Evolutionary conservation across 2,888 invertebrate species (phyloP).

Genomic region (Horisme vitalbata): DNA sequence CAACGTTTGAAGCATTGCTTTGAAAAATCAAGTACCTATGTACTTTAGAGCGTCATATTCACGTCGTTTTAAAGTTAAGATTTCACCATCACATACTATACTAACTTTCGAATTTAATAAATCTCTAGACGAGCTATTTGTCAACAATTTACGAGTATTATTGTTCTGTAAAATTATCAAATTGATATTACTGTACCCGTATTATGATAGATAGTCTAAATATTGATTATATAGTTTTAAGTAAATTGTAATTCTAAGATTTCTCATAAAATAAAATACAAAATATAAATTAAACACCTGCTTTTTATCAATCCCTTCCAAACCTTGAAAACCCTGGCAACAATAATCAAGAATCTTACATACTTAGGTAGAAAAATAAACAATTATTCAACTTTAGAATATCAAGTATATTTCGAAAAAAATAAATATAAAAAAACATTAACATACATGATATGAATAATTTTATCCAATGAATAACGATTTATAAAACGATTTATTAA

Average conservation of each 20-base stretch:
- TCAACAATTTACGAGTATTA: conserved; percentile 39
- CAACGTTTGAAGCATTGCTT: conserved; percentile 38
- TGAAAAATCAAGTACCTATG: conserved; percentile 38
- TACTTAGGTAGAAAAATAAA: too few species aligned
- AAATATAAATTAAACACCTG: conserved; percentile 21
- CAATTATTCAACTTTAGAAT: too few species aligned
- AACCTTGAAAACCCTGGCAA: background rate
- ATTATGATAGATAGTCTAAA: conserved; percentile 56
- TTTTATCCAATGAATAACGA: too few species aligned
- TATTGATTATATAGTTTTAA: conserved; percentile 64
- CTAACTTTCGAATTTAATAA: conserved; percentile 63
- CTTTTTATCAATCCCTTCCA: conserved; percentile 2
- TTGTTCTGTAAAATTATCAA: conserved; percentile 50
- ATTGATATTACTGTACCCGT: conserved; percentile 52
- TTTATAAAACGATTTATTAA: too few species aligned
- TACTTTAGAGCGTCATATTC: conserved; percentile 34
- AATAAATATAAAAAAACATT: too few species aligned
- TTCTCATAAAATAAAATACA: conserved; percentile 58
- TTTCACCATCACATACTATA: conserved; percentile 41
- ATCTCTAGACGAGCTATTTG: conserved; percentile 45
- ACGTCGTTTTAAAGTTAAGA: conserved; percentile 31
- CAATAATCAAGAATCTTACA: too few species aligned
- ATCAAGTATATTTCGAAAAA: too few species aligned
- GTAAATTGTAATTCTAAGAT: conserved; percentile 66
- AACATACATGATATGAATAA: too few species aligned